These are phyloP conservation scores for Sebastes goodei DNA, from an alignment of 2,797 vertebrate species.

Conservation along the genomic window DNA sequence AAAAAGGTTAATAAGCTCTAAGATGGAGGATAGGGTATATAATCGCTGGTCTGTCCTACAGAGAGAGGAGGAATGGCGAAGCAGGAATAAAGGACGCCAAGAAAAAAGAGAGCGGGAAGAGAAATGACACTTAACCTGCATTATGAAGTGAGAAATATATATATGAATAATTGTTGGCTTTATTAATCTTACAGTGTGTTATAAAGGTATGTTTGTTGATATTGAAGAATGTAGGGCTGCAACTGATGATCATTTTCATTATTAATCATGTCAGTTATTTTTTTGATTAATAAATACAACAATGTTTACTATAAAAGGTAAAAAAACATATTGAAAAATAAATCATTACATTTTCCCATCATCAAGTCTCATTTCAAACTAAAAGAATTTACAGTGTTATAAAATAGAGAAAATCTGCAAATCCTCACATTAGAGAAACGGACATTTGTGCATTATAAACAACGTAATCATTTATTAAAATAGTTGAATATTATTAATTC, in stretches of 20 bases:
- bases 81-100: slow-evolving; percentile 50
- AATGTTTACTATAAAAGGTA: background rate
- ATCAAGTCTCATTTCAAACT: background rate
- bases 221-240: background rate
- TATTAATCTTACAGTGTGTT: background rate
- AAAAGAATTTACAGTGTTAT: background rate
- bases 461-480: background rate
- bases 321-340: background rate
- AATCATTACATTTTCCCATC: background rate
- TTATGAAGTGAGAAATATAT: slow-evolving; percentile 4
- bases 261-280: background rate
- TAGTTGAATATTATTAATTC: background rate
- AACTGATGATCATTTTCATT: background rate
- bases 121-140: slow-evolving; percentile 31
- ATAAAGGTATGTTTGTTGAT: background rate
- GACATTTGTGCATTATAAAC: background rate
- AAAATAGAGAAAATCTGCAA: background rate
- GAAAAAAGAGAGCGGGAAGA: slow-evolving; percentile 26
- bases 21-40: slow-evolving; percentile 75
- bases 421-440: background rate
- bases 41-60: slow-evolving; percentile 67
- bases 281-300: background rate
- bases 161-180: background rate
- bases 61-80: slow-evolving; percentile 49
- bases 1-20: slow-evolving; percentile 83